Percentiles rank a stretch among this genome's conserved stretches.
Conservation (phyloP, 2,113 vertebrate species). For the Stercorarius parasiticus region DNA sequence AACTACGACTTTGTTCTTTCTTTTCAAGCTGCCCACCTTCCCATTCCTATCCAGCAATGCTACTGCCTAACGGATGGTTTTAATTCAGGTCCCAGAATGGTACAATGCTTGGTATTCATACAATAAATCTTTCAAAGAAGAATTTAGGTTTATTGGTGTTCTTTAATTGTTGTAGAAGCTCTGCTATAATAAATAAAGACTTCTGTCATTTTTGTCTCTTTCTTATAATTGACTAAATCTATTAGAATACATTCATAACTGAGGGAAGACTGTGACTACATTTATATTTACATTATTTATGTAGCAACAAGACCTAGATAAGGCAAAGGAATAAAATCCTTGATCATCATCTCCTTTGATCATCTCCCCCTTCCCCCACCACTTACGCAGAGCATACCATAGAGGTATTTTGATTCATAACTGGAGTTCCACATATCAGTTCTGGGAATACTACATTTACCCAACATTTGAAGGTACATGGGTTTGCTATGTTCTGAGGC, state of each 20-base stretch:
- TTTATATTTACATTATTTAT: constrained; percentile 60
- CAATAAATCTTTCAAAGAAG: neutral
- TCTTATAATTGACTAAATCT: constrained; percentile 20
- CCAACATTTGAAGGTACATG: neutral
- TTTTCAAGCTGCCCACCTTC: constrained; percentile 1
- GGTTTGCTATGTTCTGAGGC: neutral
- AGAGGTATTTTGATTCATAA: neutral
- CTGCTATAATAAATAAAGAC: neutral
- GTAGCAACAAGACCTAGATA: constrained; percentile 52
- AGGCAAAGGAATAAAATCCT: constrained; percentile 46
- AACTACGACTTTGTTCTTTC: constrained; percentile 23
- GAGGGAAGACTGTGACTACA: constrained; percentile 34
- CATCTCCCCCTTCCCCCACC: neutral
- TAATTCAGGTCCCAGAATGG: neutral
- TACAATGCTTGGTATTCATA: neutral
- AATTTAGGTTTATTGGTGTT: neutral
- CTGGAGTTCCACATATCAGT: neutral
- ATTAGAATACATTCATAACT: constrained; percentile 39
- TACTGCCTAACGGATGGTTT: neutral
- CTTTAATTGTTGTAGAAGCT: neutral
- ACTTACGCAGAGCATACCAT: neutral
- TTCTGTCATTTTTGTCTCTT: neutral
- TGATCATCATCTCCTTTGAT: constrained; percentile 56
- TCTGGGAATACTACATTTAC: neutral
- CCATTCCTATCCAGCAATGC: neutral